phyloP scores from a whole-genome alignment of 2,113 vertebrate species.

The Chitala chitala region DNA sequence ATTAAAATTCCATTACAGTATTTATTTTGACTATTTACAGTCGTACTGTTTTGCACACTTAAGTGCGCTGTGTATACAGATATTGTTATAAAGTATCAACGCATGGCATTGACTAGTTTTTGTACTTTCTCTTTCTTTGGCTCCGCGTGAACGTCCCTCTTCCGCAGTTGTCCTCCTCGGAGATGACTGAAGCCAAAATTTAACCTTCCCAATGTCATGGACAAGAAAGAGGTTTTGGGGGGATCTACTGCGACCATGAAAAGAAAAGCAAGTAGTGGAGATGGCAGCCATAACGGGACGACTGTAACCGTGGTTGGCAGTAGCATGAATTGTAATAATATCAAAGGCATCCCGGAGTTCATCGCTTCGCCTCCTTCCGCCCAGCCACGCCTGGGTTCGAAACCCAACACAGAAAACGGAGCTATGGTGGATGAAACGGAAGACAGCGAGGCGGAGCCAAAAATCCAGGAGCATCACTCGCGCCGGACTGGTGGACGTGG shows the following conservation, averaged over 20 bases:
- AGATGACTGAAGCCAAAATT: neutral
- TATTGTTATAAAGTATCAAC: too few species aligned
- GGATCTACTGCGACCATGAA: constrained; percentile 10
- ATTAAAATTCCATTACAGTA: too few species aligned
- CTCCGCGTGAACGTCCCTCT: neutral
- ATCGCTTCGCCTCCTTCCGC: constrained; percentile 33
- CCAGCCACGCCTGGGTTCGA: constrained; percentile 37
- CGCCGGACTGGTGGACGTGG: constrained; percentile 29
- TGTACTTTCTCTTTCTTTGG: neutral
- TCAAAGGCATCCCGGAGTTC: constrained; percentile 36
- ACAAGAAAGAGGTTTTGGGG: constrained; percentile 18
- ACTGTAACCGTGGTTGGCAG: constrained; percentile 33
- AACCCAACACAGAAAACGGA: constrained; percentile 1
- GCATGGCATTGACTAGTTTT: neutral
- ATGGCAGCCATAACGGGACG: constrained; percentile 52
- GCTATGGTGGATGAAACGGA: constrained; percentile 54
- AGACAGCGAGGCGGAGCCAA: constrained; percentile 57
- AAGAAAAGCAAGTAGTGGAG: constrained; percentile 29
- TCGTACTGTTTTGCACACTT: too few species aligned
- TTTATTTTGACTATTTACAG: too few species aligned
- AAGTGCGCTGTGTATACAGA: too few species aligned
- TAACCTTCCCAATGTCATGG: constrained; percentile 29
- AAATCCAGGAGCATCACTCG: constrained; percentile 35
- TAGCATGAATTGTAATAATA: constrained; percentile 36
- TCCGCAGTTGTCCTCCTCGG: neutral